Conservation (phyloP, 1,140 invertebrate species). For the Atta colombica region DNA sequence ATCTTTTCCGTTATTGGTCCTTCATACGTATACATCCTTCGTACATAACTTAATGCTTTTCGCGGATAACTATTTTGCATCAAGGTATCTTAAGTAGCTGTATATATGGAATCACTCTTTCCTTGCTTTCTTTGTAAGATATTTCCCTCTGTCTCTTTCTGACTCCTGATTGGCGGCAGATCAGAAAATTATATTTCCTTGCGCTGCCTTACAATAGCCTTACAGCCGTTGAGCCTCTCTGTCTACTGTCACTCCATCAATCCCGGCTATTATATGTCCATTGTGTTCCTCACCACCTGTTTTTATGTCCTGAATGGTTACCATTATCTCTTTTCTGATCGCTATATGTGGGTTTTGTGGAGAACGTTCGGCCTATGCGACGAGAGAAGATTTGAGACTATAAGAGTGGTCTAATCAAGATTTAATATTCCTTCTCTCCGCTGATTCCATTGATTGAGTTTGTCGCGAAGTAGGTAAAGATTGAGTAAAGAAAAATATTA, state of each 20-base stretch:
- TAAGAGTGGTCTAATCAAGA: background rate
- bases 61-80: conserved; percentile 34
- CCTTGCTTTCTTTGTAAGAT: conserved; percentile 39
- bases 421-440: background rate
- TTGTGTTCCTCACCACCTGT: conserved; percentile 33
- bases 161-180: conserved; percentile 30
- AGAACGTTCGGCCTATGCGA: background rate
- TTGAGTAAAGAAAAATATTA: background rate
- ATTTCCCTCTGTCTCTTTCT: background rate
- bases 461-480: background rate
- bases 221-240: background rate
- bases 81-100: background rate
- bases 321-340: background rate
- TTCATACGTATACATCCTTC: background rate
- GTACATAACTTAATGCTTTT: conserved; percentile 37
- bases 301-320: background rate
- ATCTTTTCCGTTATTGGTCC: conserved; percentile 14
- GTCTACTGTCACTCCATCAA: background rate
- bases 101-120: conserved; percentile 63
- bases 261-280: conserved; percentile 28
- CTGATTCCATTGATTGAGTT: background rate
- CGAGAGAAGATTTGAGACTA: background rate
- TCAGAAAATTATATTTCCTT: conserved; percentile 64
- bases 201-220: conserved; percentile 40
- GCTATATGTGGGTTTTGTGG: background rate